Conservation (phyloP, 2,888 invertebrate species). For the Oscheius sp. region DNA sequence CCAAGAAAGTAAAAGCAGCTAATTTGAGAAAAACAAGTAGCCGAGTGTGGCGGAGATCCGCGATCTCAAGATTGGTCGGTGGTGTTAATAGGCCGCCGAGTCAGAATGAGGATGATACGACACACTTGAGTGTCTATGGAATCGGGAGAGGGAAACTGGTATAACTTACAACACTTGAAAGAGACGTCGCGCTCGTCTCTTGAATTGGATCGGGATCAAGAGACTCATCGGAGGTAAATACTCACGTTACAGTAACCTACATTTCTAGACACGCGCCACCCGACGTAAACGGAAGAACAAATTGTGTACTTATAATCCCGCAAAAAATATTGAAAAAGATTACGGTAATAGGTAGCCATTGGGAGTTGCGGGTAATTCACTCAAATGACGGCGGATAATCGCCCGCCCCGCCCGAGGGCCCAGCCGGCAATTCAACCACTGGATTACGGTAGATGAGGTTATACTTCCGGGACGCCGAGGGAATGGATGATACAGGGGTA, state of each 20-base stretch:
- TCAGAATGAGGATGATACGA: constrained; percentile 1
- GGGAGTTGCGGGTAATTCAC: constrained; percentile 20
- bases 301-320: too few relatives aligned
- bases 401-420: constrained; percentile 15
- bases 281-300: neutral
- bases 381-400: constrained; percentile 16
- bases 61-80: neutral
- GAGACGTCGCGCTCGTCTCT: neutral
- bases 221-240: constrained; percentile 29
- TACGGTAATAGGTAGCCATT: constrained; percentile 11
- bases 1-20: neutral
- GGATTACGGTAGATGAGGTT: constrained; percentile 22
- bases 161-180: constrained; percentile 35
- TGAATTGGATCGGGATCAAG: constrained; percentile 36
- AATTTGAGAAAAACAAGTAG: neutral
- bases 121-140: constrained; percentile 3
- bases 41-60: neutral
- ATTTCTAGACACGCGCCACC: too few relatives aligned
- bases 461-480: neutral
- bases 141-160: constrained; percentile 20
- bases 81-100: constrained; percentile 5
- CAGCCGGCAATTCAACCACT: neutral
- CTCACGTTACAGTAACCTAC: constrained; percentile 37
- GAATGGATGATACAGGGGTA: neutral
- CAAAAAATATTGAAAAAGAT: too few relatives aligned